phyloP scores from a whole-genome alignment of 2,888 invertebrate genomes.

The Ophion obscuratus region DNA sequence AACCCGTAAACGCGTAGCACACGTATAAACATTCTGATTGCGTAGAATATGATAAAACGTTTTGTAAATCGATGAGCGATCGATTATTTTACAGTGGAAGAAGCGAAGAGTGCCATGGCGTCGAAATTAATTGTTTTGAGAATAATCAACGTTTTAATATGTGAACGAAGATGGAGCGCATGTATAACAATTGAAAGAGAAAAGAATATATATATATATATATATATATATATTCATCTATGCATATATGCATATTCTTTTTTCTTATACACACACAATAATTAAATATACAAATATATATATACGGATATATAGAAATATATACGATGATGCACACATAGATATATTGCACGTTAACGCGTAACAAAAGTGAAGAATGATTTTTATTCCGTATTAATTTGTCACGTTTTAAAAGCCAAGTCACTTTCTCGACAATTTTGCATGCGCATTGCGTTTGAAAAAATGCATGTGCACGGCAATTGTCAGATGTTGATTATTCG shows the following conservation, averaged over 20 bases:
- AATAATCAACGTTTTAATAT: conserved; percentile 57
- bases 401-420: conserved; percentile 68
- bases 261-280: conserved; percentile 48
- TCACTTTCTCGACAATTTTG: conserved; percentile 54
- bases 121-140: conserved; percentile 33
- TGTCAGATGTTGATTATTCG: conserved; percentile 61
- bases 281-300: conserved; percentile 59
- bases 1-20: conserved; percentile 17
- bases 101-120: conserved; percentile 51
- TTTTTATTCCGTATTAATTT: conserved; percentile 62
- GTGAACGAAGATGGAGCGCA: conserved; percentile 34
- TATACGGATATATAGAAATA: conserved; percentile 68
- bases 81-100: conserved; percentile 64
- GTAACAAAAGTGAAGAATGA: conserved; percentile 67
- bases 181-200: conserved; percentile 43
- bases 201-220: conserved; percentile 34
- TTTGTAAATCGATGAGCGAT: conserved; percentile 62
- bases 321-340: conserved; percentile 53
- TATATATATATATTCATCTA: conserved; percentile 66
- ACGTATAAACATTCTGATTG: conserved; percentile 44
- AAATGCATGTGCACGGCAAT: conserved; percentile 40
- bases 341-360: conserved; percentile 67
- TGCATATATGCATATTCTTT: conserved; percentile 63
- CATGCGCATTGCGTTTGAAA: neutral
- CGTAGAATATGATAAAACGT: conserved; percentile 59